Evolutionary conservation across 2,888 invertebrate genomes (phyloP).

Genomic region (Pristionchus exspectatus): DNA sequence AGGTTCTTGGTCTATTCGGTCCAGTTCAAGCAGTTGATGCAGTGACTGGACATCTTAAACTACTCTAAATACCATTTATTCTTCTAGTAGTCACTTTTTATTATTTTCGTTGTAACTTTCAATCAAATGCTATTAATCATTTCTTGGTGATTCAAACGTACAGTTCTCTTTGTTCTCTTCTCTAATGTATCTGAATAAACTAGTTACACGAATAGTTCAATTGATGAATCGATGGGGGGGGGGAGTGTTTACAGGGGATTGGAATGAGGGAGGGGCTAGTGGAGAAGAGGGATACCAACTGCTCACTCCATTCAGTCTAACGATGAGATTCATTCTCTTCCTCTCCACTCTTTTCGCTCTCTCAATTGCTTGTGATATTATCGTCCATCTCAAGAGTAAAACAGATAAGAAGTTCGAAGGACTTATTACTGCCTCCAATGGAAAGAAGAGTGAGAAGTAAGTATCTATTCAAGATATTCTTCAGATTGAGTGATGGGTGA

Average conservation of each 20-base stretch:
- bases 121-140: not conserved
- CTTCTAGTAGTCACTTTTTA: not conserved
- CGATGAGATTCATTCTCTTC: slow-evolving; percentile 57
- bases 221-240: not conserved
- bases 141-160: not conserved
- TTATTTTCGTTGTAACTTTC: slow-evolving; percentile 4
- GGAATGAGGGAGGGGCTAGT: slow-evolving; percentile 25
- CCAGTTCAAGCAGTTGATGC: slow-evolving; percentile 79
- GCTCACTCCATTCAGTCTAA: slow-evolving; percentile 15
- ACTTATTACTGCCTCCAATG: slow-evolving; percentile 74
- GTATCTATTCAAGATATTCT: slow-evolving; percentile 20
- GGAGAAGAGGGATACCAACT: not conserved
- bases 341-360: slow-evolving; percentile 61
- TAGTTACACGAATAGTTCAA: not conserved
- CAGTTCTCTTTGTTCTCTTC: not conserved
- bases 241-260: slow-evolving; percentile 21
- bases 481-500: not conserved
- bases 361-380: slow-evolving; percentile 74
- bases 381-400: slow-evolving; percentile 74
- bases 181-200: slow-evolving; percentile 1
- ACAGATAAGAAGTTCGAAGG: slow-evolving; percentile 75
- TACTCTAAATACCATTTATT: slow-evolving; percentile 72
- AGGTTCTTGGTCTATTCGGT: slow-evolving; percentile 80
- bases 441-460: slow-evolving; percentile 76
- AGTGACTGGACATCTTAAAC: slow-evolving; percentile 80